Conservation (phyloP, 2,888 invertebrate species). For the Drosophila infuscata region DNA sequence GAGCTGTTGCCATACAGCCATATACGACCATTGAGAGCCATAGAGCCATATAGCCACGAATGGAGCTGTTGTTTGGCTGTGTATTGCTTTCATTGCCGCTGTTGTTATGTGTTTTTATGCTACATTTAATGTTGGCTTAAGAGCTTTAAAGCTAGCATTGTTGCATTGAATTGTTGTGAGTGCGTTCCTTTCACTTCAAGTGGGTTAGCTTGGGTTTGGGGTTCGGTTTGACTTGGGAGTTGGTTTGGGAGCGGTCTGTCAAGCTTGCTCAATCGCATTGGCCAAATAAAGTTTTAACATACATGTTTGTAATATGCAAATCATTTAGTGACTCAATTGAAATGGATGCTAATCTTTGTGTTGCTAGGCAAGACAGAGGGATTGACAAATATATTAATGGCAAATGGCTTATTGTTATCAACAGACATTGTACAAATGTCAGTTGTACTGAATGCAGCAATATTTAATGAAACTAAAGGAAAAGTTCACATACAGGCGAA, state of each 20-base stretch:
- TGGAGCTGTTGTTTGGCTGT: slow-evolving; percentile 28
- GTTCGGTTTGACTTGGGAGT: background rate
- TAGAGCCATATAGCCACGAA: slow-evolving; percentile 17
- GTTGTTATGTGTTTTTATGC: slow-evolving; percentile 84
- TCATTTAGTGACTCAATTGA: slow-evolving; percentile 47
- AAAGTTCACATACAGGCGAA: background rate
- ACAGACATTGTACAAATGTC: background rate
- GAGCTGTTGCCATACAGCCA: slow-evolving; percentile 31
- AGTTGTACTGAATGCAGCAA: background rate
- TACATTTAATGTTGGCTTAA: slow-evolving; percentile 85
- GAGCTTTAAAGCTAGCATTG: slow-evolving; percentile 83
- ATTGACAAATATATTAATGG: background rate
- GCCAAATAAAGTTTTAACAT: slow-evolving; percentile 27
- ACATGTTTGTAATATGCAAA: slow-evolving; percentile 44
- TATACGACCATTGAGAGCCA: slow-evolving; percentile 20
- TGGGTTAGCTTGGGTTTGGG: slow-evolving; percentile 19
- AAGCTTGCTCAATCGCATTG: slow-evolving; percentile 45
- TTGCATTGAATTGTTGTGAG: slow-evolving; percentile 62
- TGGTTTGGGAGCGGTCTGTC: slow-evolving; percentile 22
- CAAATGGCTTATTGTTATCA: background rate
- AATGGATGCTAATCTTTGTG: slow-evolving; percentile 2
- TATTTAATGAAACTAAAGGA: background rate
- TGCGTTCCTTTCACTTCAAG: slow-evolving; percentile 39
- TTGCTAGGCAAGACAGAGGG: background rate
- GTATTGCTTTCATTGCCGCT: slow-evolving; percentile 48